Evolutionary conservation across 1,140 invertebrate genomes (phyloP), one percentile per base, ranked within the genome.

Genomic region (Daktulosphaira vitifoliae): DNA sequence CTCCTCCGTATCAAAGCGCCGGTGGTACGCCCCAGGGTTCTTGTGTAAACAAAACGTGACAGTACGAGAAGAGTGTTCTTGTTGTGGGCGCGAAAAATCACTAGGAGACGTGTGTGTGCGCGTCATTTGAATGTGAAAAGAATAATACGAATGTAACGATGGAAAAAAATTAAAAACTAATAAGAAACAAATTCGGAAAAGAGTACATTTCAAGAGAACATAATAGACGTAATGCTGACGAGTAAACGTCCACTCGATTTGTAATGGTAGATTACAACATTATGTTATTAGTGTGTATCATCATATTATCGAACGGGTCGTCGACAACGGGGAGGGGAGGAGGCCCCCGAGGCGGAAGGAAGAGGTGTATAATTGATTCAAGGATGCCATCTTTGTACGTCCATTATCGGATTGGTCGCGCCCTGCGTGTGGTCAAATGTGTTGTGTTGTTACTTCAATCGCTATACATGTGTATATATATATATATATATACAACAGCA

Each of bases 351-450:
- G 56, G 56, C 56, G 56, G 56, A 62, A 62, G 56, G 56, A 62
- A 62, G 56, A 62, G 56, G 42, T 62, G 56, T 48, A 62, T 62
- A 62, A 62, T 62, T 62, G 56, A 62, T 62, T 62, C 56, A 22
- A 62, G 56, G 56, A 62, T 62, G 56, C 56, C 56, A 62, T 62
- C 56, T 62, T 62, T 62, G 56, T 62, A 62, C 44, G 56, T 62
- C 56, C 56, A 62, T 62, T 62, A 62, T 62, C 56, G 56, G 42
- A 62, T 62, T 62, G 56, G 56, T 62, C 42, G 42, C 56, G 56
- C 56, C 56, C 56, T 62, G 56, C 56, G 56, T 62, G 56, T 46
- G 56, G 56, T 62, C 56, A 33, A 62, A 46, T 33, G 29, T 33
- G 29, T 33, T 33, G 29, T 33, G 29, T 33, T 33, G 29, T 33